A percentile compares a stretch with the other conserved stretches of the same genome.
Evolutionary conservation across 2,113 vertebrate genomes (phyloP).

Genomic region (Ophthalmotilapia sp.): DNA sequence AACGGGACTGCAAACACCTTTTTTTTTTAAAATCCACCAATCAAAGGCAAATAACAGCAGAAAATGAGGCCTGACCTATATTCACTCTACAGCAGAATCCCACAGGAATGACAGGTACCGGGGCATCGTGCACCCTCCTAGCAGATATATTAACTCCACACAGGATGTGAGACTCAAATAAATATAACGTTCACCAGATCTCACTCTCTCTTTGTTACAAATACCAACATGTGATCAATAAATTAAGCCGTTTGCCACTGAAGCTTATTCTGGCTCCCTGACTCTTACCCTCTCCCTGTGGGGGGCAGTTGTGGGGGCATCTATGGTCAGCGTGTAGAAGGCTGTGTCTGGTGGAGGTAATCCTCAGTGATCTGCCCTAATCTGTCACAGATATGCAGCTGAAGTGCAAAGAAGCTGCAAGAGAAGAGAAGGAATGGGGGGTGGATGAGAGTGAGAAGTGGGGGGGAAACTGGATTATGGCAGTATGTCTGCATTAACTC

Average conservation of each 20-base stretch:
- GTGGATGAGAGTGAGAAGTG: neutral
- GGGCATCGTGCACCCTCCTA: neutral
- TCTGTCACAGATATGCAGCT: constrained; percentile 75
- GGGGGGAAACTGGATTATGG: constrained; percentile 63
- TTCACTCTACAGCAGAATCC: constrained; percentile 30
- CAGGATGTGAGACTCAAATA: neutral
- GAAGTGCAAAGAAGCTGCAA: constrained; percentile 59
- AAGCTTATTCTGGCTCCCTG: neutral
- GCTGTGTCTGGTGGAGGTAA: constrained; percentile 68
- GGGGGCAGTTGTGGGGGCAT: constrained; percentile 1
- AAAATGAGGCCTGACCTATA: constrained; percentile 51
- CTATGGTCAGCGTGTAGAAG: constrained; percentile 57
- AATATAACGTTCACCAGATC: neutral
- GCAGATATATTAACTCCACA: neutral
- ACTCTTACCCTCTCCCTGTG: neutral
- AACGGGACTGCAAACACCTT: constrained; percentile 4
- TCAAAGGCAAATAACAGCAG: constrained; percentile 39
- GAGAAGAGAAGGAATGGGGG: constrained; percentile 4
- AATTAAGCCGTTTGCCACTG: neutral
- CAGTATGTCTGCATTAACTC: constrained; percentile 68
- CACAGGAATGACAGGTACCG: constrained; percentile 29
- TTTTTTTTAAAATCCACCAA: neutral
- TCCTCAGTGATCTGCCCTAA: constrained; percentile 75
- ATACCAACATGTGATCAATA: neutral
- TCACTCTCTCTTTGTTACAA: neutral